Base-by-base conservation (phyloP, 1,140 invertebrate genomes). In the Idris sp. region DNA sequence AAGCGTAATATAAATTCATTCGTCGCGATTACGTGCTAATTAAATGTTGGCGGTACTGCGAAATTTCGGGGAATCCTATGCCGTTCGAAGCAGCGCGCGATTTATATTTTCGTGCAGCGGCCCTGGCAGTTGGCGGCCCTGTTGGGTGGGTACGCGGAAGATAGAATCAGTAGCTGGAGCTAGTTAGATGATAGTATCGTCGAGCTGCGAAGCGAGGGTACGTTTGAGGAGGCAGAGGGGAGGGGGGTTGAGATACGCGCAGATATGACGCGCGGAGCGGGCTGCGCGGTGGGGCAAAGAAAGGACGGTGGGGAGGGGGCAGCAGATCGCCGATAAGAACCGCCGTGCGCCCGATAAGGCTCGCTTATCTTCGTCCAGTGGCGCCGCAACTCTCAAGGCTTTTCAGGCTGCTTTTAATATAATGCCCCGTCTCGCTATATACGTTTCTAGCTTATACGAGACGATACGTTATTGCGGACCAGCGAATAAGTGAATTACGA, bases 141-240 rank as follows among this genome's bases (percentile, higher is more conserved):
- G 83, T 61, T 81, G 83, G 84, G 81, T 84, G 82, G 82, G 82
- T 84, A 84, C 78, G 76, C 78, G 36, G 38, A 75, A 81, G 85
- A 87, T 87, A 87, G 79, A 87, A 87, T 87, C 86, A 83, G 86
- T 87, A 86, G 83, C 85, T 85, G 86, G 84, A 87, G 86, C 86
- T 87, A 87, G 85, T 87, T 87, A 87, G 82, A 82, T 77, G 86
- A 87, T 87, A 87, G 77, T 75, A 87, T 87, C 86, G 83, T 76
- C 65, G 79, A 81, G 83, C 81, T 80, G 84, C 83, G 83, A 81
- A 78, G 72, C 80, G 77, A 83, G 82, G 83, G 79, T 81, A 81
- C 78, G 64, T 61, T 75, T 35, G 67, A 51, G 36, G 58, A 73
- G 64, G 44, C 46, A 51, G 25, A 68, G 44, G 31, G 1, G 31